phyloP scores from a whole-genome alignment of 2,888 invertebrate genomes.

The Sinodicranocentrus sp. region DNA sequence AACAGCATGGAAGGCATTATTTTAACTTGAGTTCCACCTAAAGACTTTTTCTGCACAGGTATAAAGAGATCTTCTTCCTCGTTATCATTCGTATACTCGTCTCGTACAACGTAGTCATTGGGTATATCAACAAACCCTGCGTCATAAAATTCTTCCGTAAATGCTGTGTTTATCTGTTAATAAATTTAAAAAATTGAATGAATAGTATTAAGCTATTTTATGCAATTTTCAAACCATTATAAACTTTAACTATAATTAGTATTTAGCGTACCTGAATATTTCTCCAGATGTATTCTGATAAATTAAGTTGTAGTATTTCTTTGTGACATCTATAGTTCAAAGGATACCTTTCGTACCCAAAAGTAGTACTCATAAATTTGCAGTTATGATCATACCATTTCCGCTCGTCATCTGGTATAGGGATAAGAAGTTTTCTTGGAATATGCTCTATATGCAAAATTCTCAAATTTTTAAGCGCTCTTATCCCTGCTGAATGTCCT shows the following conservation, averaged over 20 bases:
- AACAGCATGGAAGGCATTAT: slow-evolving; percentile 63
- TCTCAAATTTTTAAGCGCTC: slow-evolving; percentile 66
- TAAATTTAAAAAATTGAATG: neutral
- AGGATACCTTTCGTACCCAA: slow-evolving; percentile 71
- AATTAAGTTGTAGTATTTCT: slow-evolving; percentile 55
- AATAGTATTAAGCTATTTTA: too few relatives aligned
- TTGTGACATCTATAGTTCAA: slow-evolving; percentile 56
- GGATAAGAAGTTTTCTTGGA: slow-evolving; percentile 70
- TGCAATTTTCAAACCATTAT: too few relatives aligned
- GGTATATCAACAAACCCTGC: slow-evolving; percentile 46
- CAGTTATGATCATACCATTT: slow-evolving; percentile 67
- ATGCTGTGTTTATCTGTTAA: neutral
- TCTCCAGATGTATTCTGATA: slow-evolving; percentile 64
- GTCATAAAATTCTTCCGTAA: slow-evolving; percentile 22
- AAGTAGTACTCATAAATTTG: slow-evolving; percentile 61
- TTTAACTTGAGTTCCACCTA: slow-evolving; percentile 32
- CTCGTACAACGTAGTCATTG: too few relatives aligned
- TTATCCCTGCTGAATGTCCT: slow-evolving; percentile 64
- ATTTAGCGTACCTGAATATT: slow-evolving; percentile 62
- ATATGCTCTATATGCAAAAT: slow-evolving; percentile 72
- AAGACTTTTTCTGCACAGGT: slow-evolving; percentile 12
- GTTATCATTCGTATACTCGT: neutral
- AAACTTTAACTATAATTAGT: neutral
- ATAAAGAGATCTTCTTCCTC: slow-evolving; percentile 60
- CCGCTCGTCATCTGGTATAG: slow-evolving; percentile 66